phyloP scores from a whole-genome alignment of 2,888 invertebrate species.

The Abscondita cerata region DNA sequence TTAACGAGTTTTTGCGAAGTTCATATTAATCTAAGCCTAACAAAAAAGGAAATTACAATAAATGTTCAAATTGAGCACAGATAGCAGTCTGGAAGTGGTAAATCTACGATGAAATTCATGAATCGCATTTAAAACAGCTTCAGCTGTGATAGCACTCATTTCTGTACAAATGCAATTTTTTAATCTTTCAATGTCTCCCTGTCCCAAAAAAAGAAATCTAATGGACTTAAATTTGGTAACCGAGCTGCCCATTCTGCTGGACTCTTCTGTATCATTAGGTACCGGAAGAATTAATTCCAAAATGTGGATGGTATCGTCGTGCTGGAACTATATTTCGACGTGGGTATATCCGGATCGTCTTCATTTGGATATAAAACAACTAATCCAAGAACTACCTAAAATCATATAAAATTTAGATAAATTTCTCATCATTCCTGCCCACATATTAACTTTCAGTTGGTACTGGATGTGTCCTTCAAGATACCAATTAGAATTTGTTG shows the following conservation, averaged over 20 bases:
- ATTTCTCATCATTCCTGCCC: constrained; percentile 6
- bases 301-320: not conserved
- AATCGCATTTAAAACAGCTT: too few species aligned
- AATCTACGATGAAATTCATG: too few species aligned
- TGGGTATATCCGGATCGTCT: constrained; percentile 10
- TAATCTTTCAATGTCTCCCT: not conserved
- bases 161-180: not conserved
- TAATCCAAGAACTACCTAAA: not conserved
- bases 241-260: not conserved
- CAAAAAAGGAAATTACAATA: too few species aligned
- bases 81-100: too few species aligned
- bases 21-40: too few species aligned
- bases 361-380: constrained; percentile 4
- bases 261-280: not conserved
- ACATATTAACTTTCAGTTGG: not conserved
- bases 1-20: too few species aligned
- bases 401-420: constrained; percentile 1
- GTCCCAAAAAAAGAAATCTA: not conserved
- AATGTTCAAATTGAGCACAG: too few species aligned
- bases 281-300: not conserved
- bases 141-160: not conserved
- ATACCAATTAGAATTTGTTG: constrained; percentile 3
- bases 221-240: not conserved
- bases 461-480: constrained; percentile 5
- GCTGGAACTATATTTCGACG: not conserved